Percentiles rank a stretch among this genome's conserved stretches.
phyloP scores from a whole-genome alignment of 2,113 vertebrate species.

The Heterotilapia buettikoferi region DNA sequence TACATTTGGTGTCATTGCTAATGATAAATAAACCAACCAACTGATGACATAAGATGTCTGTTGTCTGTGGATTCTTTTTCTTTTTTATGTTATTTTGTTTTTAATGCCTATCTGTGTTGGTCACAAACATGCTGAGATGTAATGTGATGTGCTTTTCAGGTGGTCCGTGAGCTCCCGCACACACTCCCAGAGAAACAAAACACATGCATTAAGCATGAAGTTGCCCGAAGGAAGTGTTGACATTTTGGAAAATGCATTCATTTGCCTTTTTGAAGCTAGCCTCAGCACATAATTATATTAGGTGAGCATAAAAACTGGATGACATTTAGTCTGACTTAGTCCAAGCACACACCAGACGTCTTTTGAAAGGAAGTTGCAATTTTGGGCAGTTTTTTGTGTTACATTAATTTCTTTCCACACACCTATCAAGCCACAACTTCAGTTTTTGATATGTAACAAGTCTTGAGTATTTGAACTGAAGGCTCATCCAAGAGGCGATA shows the following conservation, averaged over 20 bases:
- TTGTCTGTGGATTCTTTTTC: constrained; percentile 17
- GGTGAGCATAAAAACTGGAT: not conserved
- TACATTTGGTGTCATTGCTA: constrained; percentile 79
- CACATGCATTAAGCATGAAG: not conserved
- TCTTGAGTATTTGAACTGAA: not conserved
- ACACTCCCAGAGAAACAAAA: not conserved
- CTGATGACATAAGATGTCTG: constrained; percentile 47
- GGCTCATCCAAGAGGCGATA: not conserved
- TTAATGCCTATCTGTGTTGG: not conserved
- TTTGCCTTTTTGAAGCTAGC: not conserved
- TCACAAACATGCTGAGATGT: not conserved
- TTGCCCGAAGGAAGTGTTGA: not conserved
- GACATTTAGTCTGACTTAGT: not conserved
- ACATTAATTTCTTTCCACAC: not conserved
- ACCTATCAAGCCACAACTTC: not conserved
- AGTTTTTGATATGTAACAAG: not conserved
- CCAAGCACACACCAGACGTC: not conserved
- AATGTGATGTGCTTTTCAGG: not conserved
- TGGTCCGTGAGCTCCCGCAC: not conserved
- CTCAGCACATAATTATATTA: not conserved
- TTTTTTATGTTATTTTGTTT: not conserved
- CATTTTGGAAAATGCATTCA: not conserved
- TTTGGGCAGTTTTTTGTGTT: not conserved
- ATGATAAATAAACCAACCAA: constrained; percentile 88
- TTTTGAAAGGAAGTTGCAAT: not conserved